Evolutionary conservation across 2,113 vertebrate species (phyloP).

Genomic region (Myotis davidii): DNA sequence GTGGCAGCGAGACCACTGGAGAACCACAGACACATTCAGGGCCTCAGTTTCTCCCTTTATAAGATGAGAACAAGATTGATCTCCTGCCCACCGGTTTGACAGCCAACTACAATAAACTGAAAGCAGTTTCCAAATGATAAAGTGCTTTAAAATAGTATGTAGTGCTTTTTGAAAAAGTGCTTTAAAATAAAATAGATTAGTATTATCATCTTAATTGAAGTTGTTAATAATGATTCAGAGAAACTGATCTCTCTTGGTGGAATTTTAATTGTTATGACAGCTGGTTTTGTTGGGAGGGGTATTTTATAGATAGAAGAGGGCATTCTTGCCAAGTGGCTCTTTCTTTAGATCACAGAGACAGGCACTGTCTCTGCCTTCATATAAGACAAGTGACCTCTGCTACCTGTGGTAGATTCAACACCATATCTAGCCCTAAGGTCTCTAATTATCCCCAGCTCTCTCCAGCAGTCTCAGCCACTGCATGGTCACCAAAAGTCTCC

Average conservation of each 20-base stretch:
- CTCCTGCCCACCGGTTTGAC: neutral
- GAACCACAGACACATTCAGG: neutral
- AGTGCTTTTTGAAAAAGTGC: neutral
- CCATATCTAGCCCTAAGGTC: neutral
- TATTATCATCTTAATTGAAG: neutral
- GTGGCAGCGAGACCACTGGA: neutral
- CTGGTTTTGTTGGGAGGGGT: neutral
- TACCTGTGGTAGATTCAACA: neutral
- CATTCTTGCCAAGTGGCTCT: neutral
- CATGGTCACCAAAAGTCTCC: conserved; percentile 18
- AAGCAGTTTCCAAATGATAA: neutral
- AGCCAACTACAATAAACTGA: conserved; percentile 1
- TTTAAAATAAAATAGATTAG: neutral
- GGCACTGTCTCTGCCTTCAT: neutral
- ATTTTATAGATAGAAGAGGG: neutral
- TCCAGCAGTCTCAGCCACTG: neutral
- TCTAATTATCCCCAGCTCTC: conserved; percentile 9
- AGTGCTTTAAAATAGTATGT: neutral
- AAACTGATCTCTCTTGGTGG: neutral
- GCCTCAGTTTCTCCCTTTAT: neutral
- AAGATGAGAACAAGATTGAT: neutral
- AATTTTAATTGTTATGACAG: neutral
- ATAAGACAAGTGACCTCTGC: neutral
- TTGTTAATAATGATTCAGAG: neutral
- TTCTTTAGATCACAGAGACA: neutral